Conservation (phyloP, 2,797 vertebrate species). For the Hoplostethus mediterraneus region DNA sequence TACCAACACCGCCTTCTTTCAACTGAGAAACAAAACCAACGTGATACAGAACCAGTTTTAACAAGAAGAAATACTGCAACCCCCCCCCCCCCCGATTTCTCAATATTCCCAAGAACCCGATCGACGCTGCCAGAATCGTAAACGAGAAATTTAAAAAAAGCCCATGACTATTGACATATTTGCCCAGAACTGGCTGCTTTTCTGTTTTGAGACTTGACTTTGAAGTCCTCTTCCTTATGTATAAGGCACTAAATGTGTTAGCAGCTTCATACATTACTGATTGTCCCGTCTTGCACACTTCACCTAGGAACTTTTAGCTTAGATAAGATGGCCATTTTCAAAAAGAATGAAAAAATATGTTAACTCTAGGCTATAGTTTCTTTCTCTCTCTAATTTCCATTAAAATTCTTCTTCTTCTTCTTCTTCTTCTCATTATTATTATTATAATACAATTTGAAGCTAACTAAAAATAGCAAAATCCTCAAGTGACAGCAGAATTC, state of each 20-base stretch:
- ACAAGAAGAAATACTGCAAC: neutral
- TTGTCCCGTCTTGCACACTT: neutral
- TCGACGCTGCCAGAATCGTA: slow-evolving; percentile 11
- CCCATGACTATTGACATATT: too few relatives aligned
- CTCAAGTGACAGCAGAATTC: slow-evolving; percentile 4
- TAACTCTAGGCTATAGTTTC: too few relatives aligned
- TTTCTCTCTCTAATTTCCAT: neutral
- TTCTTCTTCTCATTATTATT: neutral
- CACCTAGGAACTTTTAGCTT: too few relatives aligned
- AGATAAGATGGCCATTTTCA: neutral
- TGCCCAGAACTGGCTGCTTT: too few relatives aligned
- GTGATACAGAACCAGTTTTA: neutral
- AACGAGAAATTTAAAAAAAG: too few relatives aligned
- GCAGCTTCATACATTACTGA: slow-evolving; percentile 5
- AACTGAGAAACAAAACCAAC: slow-evolving; percentile 7
- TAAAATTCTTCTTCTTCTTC: neutral
- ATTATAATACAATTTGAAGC: neutral
- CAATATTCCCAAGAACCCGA: slow-evolving; percentile 25
- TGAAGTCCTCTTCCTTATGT: neutral
- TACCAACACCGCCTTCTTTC: neutral
- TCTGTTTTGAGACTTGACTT: neutral
- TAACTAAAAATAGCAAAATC: neutral
- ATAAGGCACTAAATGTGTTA: neutral
- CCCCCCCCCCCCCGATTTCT: neutral
- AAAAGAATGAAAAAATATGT: neutral